Base-by-base conservation (phyloP, 2,888 invertebrate species). In the Odontocerum albicorne region DNA sequence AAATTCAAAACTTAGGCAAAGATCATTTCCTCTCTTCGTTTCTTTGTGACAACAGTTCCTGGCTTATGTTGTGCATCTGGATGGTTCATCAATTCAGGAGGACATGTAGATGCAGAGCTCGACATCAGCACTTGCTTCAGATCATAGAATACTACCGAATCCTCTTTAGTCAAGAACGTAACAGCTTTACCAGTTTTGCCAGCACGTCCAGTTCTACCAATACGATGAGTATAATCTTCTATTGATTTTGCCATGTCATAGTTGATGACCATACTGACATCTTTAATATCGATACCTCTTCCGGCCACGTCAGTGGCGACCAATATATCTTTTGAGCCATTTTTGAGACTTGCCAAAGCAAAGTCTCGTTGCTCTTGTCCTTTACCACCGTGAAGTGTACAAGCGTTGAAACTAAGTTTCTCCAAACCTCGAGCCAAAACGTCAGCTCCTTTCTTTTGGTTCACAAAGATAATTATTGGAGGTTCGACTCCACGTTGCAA, bases 171-270 rank as follows among this genome's bases (percentile, higher is more conserved):
- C 46, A 95, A 86, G 76, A 99, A 98, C 10, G 95, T 91, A 62
- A 99, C 88, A 13, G 99, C 97, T 64, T 91, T 85, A 75, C 99
- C 99, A 65, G 88, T 90, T 74, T 99, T 99, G 43, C 99, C 99
- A 1, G 98, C 99, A 77, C 99, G 92, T 66, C 98, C 99, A 0
- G 97, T 99, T 79, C 98, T 88, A 71, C 98, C 99, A 68, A 99
- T 98, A 80, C 99, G 90, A 87, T 96, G 94, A 1, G 95, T 94
- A 67, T 95, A 95, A 74, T 94, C 94, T 81, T 99, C 99, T 66
- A 99, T 98, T 13, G 90, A 87, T 73, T 99, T 99, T 0, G 99
- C 97, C 99, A 99, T 99, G 70, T 99, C 99, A 67, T 99, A 99
- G 73, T 99, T 99, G 65, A 99, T 94, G 60, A 99, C 99, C 75